phyloP scores from a whole-genome alignment of 1,140 invertebrate species.

The Caenorhabditis inopinata region DNA sequence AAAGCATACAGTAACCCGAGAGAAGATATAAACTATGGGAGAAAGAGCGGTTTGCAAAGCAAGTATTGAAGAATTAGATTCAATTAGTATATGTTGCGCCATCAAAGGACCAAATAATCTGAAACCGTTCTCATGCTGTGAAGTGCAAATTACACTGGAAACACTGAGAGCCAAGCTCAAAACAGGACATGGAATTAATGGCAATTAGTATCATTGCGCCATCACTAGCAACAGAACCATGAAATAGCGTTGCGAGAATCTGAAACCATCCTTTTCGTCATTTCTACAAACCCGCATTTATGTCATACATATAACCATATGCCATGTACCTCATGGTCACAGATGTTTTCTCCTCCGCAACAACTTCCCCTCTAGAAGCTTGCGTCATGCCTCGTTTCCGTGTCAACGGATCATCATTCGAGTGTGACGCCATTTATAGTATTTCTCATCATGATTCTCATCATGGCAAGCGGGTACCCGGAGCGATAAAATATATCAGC shows the following conservation, averaged over 20 bases:
- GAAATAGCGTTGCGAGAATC: neutral
- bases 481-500: neutral
- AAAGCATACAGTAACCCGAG: neutral
- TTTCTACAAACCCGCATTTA: too few species aligned
- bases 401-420: neutral
- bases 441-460: neutral
- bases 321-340: neutral
- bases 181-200: neutral
- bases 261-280: neutral
- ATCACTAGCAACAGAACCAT: neutral
- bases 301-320: neutral
- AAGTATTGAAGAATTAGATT: neutral
- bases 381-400: constrained; percentile 22
- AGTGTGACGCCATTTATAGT: neutral
- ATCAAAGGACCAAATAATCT: neutral
- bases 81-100: neutral
- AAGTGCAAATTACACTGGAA: too few species aligned
- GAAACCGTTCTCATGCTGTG: too few species aligned
- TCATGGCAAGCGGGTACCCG: neutral
- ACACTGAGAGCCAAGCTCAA: too few species aligned
- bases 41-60: too few species aligned
- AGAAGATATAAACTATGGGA: too few species aligned
- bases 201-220: constrained; percentile 10
- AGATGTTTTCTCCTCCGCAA: neutral
- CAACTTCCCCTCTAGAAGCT: neutral